phyloP scores from a whole-genome alignment of 1,140 invertebrate genomes.

The Panulirus ornatus region DNA sequence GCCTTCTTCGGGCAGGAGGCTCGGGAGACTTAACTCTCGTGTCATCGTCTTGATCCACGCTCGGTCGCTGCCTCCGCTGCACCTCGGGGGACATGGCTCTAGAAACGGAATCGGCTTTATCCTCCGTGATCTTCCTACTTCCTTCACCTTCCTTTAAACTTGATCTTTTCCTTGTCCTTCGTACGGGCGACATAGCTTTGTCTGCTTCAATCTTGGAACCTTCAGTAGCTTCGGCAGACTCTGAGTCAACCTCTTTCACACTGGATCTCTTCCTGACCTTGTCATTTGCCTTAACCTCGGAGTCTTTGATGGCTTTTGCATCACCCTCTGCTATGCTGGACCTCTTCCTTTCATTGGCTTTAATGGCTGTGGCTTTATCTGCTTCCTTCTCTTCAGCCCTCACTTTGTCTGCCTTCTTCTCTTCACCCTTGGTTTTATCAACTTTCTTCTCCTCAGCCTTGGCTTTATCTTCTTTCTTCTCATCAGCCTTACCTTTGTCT shows the following conservation, averaged over 20 bases:
- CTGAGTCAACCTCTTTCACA: constrained; percentile 4
- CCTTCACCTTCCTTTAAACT: constrained; percentile 45
- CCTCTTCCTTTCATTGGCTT: constrained; percentile 28
- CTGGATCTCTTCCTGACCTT: constrained; percentile 8
- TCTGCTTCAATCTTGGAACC: constrained; percentile 16
- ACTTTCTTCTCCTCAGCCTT: not conserved
- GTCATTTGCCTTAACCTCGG: not conserved
- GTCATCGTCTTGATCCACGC: not conserved
- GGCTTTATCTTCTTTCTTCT: not conserved
- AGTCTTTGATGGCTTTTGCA: not conserved
- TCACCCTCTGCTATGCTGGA: constrained; percentile 42
- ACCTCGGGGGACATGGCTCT: no score
- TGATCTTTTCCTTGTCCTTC: constrained; percentile 20
- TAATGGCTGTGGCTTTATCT: constrained; percentile 11
- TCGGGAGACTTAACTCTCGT: constrained; percentile 17
- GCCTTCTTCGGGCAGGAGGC: not conserved
- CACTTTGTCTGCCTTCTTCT: not conserved
- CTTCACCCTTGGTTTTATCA: not conserved
- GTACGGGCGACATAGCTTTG: constrained; percentile 25
- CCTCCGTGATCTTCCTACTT: no score
- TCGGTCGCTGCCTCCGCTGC: not conserved
- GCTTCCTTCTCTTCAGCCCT: not conserved
- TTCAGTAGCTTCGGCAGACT: not conserved
- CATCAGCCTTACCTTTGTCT: not conserved
- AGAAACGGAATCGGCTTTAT: no score